Percentiles rank a stretch among this genome's conserved stretches.
Conservation (phyloP, 2,797 vertebrate genomes). For the Luscinia megarhynchos region DNA sequence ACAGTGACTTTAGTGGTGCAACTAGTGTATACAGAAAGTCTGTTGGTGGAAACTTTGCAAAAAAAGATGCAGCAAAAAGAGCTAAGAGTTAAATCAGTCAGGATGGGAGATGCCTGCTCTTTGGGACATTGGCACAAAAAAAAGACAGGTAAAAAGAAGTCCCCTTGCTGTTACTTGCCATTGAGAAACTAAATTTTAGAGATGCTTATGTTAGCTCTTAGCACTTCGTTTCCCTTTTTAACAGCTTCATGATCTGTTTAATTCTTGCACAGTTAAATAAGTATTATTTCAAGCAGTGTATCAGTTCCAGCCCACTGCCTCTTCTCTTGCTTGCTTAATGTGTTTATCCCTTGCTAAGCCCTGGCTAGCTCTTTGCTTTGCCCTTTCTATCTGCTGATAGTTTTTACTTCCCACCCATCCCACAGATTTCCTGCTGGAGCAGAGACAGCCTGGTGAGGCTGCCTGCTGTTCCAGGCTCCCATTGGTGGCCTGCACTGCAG, state of each 20-base stretch:
- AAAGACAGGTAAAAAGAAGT: neutral
- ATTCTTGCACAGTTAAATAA: conserved; percentile 42
- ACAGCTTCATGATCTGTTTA: conserved; percentile 61
- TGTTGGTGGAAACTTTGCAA: neutral
- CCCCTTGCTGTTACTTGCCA: neutral
- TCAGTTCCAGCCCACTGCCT: conserved; percentile 53
- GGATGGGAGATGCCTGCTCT: neutral
- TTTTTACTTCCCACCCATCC: neutral
- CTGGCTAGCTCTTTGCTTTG: neutral
- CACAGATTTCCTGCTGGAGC: neutral
- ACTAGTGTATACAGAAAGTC: neutral
- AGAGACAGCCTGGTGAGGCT: neutral
- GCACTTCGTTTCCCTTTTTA: conserved; percentile 1
- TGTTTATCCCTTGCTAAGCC: conserved; percentile 33
- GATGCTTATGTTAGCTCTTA: neutral
- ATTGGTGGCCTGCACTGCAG: neutral
- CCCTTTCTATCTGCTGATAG: neutral
- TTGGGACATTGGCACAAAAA: neutral
- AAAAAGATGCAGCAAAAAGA: neutral
- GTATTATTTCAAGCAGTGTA: conserved; percentile 50
- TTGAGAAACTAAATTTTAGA: neutral
- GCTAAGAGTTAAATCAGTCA: neutral
- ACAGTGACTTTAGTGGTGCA: neutral
- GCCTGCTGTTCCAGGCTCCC: neutral
- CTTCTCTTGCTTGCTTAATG: conserved; percentile 36